A percentile compares a stretch with the other conserved stretches of the same genome.
Evolutionary conservation across 2,888 invertebrate species (phyloP).

Genomic region (Leuctra nigra): DNA sequence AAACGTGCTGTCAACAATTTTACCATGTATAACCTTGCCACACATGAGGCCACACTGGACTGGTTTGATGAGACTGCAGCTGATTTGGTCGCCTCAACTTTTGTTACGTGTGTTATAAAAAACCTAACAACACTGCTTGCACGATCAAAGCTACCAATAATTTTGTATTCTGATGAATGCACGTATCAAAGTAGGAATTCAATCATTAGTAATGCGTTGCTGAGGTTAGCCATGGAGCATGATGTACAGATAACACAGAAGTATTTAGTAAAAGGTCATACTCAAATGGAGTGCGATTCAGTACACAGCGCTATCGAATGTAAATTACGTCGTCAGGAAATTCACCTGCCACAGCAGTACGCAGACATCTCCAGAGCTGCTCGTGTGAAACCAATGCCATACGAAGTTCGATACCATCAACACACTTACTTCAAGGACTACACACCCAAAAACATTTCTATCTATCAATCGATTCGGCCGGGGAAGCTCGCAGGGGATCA

Average conservation of each 20-base stretch:
- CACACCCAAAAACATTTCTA: background rate
- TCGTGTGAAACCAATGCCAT: constrained; percentile 24
- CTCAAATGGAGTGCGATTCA: constrained; percentile 34
- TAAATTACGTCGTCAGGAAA: constrained; percentile 34
- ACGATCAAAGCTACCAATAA: constrained; percentile 25
- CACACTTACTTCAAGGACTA: constrained; percentile 22
- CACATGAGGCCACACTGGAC: constrained; percentile 29
- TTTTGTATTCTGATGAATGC: constrained; percentile 34
- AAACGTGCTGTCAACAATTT: too few relatives aligned
- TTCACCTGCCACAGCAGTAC: constrained; percentile 17
- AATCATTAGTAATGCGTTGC: too few relatives aligned
- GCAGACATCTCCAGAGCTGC: constrained; percentile 28
- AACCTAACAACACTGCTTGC: constrained; percentile 21
- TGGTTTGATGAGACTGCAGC: constrained; percentile 32
- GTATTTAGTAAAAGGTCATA: background rate
- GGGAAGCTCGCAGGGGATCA: background rate
- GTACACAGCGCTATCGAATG: constrained; percentile 37
- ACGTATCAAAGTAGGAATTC: too few relatives aligned
- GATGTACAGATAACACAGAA: constrained; percentile 20
- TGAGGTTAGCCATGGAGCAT: constrained; percentile 30
- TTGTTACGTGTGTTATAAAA: constrained; percentile 29
- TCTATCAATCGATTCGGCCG: background rate
- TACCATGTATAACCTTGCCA: constrained; percentile 31
- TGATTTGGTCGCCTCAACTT: constrained; percentile 29
- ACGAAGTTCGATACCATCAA: constrained; percentile 25